Percentiles rank a stretch among this genome's conserved stretches.
Conservation (phyloP, 2,113 vertebrate genomes). For the Manacus vitellinus region DNA sequence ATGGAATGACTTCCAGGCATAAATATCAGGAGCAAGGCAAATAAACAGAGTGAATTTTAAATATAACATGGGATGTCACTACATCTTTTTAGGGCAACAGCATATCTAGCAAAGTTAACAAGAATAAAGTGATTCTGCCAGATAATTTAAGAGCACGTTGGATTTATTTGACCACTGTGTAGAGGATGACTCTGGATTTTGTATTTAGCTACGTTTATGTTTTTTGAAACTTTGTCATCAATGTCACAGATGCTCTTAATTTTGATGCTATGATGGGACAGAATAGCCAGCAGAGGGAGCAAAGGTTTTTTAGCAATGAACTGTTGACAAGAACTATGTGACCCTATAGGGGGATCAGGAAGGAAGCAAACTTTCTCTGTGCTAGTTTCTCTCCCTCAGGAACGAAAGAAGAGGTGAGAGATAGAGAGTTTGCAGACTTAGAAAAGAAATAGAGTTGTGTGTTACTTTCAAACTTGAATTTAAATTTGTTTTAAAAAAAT, state of each 20-base stretch:
- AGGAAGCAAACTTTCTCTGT: neutral
- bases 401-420: neutral
- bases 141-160: neutral
- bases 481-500: neutral
- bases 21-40: neutral
- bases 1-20: neutral
- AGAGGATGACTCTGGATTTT: neutral
- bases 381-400: neutral
- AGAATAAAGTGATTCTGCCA: neutral
- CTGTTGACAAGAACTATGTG: neutral
- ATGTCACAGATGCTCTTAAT: neutral
- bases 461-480: neutral
- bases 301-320: neutral
- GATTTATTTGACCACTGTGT: neutral
- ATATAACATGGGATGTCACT: neutral
- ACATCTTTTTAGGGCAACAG: neutral
- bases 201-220: neutral
- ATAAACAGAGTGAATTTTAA: neutral
- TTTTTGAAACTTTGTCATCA: neutral
- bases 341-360: neutral
- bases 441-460: neutral
- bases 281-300: conserved; percentile 46
- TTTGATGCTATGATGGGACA: neutral
- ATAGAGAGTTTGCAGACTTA: neutral
- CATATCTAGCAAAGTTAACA: neutral